Conservation (phyloP, 2,113 vertebrate species). For the Gymnocephalus cernua region DNA sequence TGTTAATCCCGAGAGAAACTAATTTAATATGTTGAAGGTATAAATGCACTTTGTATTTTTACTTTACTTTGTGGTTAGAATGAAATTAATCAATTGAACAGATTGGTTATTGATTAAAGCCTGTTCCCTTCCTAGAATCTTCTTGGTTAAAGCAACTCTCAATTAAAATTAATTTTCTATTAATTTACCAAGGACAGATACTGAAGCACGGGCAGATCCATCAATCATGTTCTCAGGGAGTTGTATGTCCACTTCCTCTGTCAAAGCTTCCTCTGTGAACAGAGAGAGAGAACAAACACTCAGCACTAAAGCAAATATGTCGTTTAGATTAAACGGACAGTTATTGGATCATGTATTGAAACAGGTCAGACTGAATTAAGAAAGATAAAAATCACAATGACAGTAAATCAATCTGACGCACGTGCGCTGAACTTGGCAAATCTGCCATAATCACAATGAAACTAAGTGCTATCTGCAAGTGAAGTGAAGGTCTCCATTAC, state of each 20-base stretch:
- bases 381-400: background rate
- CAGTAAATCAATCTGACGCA: too few species aligned
- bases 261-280: conserved; percentile 60
- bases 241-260: conserved; percentile 53
- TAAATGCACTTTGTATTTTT: too few species aligned
- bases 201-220: conserved; percentile 65
- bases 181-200: conserved; percentile 80
- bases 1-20: too few species aligned
- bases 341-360: background rate
- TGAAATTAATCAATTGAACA: too few species aligned
- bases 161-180: background rate
- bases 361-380: background rate
- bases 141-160: too few species aligned
- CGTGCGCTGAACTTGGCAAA: too few species aligned
- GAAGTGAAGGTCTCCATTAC: background rate
- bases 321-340: background rate
- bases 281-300: conserved; percentile 22
- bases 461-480: background rate
- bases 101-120: too few species aligned
- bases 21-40: too few species aligned
- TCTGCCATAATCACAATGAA: too few species aligned
- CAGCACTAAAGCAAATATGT: background rate
- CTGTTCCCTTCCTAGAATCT: too few species aligned
- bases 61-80: too few species aligned
- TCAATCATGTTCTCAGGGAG: conserved; percentile 73